phyloP scores from a whole-genome alignment of 1,140 invertebrate species.

The Chlorops oryzae region DNA sequence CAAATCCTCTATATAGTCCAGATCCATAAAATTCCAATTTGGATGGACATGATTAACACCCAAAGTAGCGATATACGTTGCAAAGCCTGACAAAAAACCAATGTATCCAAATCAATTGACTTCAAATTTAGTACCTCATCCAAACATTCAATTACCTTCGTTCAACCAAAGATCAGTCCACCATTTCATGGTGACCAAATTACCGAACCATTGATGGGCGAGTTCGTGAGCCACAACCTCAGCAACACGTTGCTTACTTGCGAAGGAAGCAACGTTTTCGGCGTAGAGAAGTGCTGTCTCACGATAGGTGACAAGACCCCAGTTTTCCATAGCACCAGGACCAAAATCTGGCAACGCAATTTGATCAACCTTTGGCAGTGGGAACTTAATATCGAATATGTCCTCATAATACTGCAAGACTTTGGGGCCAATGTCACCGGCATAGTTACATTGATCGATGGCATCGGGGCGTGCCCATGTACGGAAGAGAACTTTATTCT shows the following conservation, averaged over 20 bases:
- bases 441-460: conserved; percentile 58
- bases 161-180: conserved; percentile 83
- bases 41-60: conserved; percentile 58
- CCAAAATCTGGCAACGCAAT: conserved; percentile 74
- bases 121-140: too few species aligned
- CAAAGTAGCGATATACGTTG: conserved; percentile 62
- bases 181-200: conserved; percentile 75
- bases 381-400: conserved; percentile 62
- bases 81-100: too few species aligned
- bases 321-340: conserved; percentile 67
- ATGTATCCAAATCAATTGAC: too few species aligned
- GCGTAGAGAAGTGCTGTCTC: conserved; percentile 32
- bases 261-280: conserved; percentile 51
- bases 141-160: too few species aligned
- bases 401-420: conserved; percentile 59
- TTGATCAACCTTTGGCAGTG: conserved; percentile 63
- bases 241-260: conserved; percentile 57
- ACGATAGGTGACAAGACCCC: conserved; percentile 54
- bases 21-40: conserved; percentile 59
- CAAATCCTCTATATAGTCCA: conserved; percentile 58
- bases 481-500: conserved; percentile 35
- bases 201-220: conserved; percentile 74
- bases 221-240: conserved; percentile 66
- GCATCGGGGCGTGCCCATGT: conserved; percentile 60
- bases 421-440: conserved; percentile 53